These are phyloP conservation scores for Epistrophe eligans DNA, from an alignment of 2,888 invertebrate species.

Conservation along the genomic window DNA sequence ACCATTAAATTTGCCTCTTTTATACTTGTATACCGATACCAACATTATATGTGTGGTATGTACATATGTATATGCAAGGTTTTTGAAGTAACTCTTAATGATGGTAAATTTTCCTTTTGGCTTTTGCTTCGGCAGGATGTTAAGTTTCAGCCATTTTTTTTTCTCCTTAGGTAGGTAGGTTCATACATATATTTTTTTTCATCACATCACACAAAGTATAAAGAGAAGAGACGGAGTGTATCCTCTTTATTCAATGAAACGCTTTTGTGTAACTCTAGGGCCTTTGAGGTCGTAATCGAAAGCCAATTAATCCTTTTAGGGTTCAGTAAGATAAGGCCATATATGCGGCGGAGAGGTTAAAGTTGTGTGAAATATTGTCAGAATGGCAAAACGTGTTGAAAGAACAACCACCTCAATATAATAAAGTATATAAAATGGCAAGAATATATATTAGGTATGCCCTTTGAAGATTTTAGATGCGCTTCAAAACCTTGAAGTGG, in stretches of 20 bases:
- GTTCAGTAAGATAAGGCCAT: conserved; percentile 13
- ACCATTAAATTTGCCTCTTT: background rate
- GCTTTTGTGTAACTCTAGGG: conserved; percentile 50
- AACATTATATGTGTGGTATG: background rate
- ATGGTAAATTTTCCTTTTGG: conserved; percentile 47
- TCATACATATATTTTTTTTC: background rate
- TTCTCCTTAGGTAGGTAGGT: background rate
- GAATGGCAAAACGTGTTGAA: conserved; percentile 40
- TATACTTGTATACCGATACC: background rate
- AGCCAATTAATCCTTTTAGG: conserved; percentile 56
- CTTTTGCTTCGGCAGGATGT: conserved; percentile 46
- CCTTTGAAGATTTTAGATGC: conserved; percentile 6
- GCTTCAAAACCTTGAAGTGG: background rate
- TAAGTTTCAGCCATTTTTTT: conserved; percentile 12
- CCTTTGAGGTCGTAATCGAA: conserved; percentile 53
- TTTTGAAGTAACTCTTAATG: conserved; percentile 57
- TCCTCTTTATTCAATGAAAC: conserved; percentile 46
- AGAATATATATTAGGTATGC: background rate
- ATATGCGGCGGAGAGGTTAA: background rate
- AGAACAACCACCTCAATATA: conserved; percentile 1
- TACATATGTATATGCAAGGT: conserved; percentile 26
- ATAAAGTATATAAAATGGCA: background rate
- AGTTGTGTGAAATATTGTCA: conserved; percentile 31
- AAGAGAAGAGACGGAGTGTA: background rate
- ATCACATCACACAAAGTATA: background rate